Percentiles rank a stretch among this genome's conserved stretches.
phyloP scores from a whole-genome alignment of 2,797 vertebrate species.

The Crypturellus tataupa region DNA sequence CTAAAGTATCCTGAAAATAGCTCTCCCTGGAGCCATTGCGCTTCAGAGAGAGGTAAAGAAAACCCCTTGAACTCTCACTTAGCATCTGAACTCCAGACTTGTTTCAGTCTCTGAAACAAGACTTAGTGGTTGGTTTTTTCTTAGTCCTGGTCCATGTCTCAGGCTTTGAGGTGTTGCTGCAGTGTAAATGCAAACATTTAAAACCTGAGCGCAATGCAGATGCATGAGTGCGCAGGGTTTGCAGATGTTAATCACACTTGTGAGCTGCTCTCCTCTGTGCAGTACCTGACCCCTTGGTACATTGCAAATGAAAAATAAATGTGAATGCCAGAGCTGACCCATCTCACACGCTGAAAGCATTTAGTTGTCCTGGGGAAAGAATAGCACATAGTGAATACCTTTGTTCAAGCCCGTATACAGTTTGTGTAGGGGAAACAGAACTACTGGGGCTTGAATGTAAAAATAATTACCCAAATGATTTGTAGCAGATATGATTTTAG shows the following conservation, averaged over 20 bases:
- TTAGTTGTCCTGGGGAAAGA: neutral
- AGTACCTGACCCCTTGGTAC: neutral
- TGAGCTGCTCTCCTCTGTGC: neutral
- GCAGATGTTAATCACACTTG: neutral
- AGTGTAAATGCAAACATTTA: neutral
- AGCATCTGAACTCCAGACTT: neutral
- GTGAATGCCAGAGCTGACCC: neutral
- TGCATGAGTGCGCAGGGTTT: neutral
- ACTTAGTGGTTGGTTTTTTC: neutral
- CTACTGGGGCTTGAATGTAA: neutral
- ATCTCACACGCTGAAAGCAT: neutral
- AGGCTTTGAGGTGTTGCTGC: neutral
- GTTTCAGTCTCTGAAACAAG: neutral
- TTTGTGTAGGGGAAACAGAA: neutral
- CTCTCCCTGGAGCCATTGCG: neutral
- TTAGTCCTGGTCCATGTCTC: neutral
- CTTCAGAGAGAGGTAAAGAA: neutral
- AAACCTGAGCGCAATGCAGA: constrained; percentile 9
- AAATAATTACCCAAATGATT: neutral
- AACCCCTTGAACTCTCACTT: neutral
- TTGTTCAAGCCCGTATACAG: neutral
- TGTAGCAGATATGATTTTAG: neutral
- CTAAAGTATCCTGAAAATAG: neutral
- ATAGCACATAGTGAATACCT: neutral
- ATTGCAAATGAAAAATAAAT: neutral